Evolutionary conservation across 2,888 invertebrate species (phyloP).

Genomic region (Poecilobothrus nobilitatus): DNA sequence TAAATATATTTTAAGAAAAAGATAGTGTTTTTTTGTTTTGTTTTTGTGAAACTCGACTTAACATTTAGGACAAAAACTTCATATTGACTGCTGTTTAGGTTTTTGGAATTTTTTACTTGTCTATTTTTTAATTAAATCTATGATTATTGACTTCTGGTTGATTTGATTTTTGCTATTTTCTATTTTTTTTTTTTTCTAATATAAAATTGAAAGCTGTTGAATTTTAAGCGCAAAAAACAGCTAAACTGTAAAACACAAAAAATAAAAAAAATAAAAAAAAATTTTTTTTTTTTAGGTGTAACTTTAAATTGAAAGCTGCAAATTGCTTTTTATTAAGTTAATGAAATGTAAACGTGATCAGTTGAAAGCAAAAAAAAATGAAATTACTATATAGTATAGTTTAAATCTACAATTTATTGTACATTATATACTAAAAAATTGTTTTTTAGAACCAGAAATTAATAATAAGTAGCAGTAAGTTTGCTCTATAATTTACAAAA

Average conservation of each 20-base stretch:
- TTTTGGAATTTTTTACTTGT: background rate
- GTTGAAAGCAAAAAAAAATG: background rate
- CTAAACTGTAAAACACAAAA: background rate
- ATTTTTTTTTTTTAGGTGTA: background rate
- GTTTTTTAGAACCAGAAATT: too few species aligned
- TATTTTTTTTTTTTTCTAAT: background rate
- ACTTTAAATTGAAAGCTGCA: conserved; percentile 3
- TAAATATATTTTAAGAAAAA: too few species aligned
- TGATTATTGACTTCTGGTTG: conserved; percentile 6
- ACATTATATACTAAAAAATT: background rate
- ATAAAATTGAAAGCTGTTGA: background rate
- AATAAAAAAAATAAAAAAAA: background rate
- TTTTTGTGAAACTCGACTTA: background rate
- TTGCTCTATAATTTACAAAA: too few species aligned
- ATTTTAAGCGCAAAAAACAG: background rate
- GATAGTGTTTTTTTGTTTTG: too few species aligned
- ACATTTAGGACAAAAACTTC: conserved; percentile 5
- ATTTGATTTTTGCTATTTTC: background rate
- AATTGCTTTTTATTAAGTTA: background rate
- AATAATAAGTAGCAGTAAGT: too few species aligned
- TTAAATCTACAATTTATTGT: background rate
- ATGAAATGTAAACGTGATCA: conserved; percentile 3
- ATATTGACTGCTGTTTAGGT: background rate
- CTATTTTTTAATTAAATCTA: background rate
- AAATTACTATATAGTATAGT: too few species aligned